Evolutionary conservation across 2,797 vertebrate genomes (phyloP), one percentile per base, ranked within the genome.

Genomic region (Huso huso): DNA sequence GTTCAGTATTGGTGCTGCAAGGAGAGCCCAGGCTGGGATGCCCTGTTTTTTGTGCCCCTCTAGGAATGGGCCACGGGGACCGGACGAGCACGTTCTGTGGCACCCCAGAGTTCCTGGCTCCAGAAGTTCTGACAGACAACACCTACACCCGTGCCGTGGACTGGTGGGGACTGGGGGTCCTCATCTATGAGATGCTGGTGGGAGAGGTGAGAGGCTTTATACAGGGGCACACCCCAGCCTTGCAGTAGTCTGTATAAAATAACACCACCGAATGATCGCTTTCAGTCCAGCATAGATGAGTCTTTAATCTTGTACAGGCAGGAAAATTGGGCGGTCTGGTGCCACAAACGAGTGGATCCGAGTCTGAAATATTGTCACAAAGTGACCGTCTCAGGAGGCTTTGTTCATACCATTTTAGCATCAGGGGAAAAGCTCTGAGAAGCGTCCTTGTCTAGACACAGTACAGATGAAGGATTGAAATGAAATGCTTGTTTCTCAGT

Each of bases 121-220:
- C 96, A 0, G 96, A 99, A 74, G 94, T 99, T 69, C 87, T 98
- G 73, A 98, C 93, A 0, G 95, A 97, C 69, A 86, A 90, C 73
- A 93, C 88, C 0, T 98, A 99, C 77, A 97, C 94, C 0, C 87
- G 95, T 55, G 92, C 94, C 0, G 94, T 98, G 80, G 96, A 99
- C 87, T 99, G 96, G 96, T 99, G 96, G 96, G 96, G 94, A 7
- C 78, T 98, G 52, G 95, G 96, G 0, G 95, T 99, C 12, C 93
- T 99, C 59, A 82, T 96, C 72, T 98, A 93, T 1, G 96, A 99
- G 87, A 99, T 99, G 96, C 80, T 97, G 68, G 93, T 97, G 73
- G 96, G 96, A 52, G 95, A 97, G 95, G 96, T 98, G 69, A 87
- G 92, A 73, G 37, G 18, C 18, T 37, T 37, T 37, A 37, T 37